Conservation (phyloP, 2,888 invertebrate species). For the Drosophila gaucha region DNA sequence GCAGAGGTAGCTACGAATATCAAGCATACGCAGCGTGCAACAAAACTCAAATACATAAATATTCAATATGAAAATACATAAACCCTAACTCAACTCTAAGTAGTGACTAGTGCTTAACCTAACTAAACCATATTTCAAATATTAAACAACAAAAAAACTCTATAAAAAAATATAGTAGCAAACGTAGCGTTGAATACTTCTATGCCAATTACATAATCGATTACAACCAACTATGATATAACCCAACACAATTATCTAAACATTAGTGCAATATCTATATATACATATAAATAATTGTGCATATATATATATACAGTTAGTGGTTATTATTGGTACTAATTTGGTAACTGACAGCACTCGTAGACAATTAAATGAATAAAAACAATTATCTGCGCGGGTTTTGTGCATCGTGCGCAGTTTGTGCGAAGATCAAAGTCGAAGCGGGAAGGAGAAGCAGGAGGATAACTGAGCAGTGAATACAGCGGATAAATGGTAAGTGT, state of each 20-base stretch:
- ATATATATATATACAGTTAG: not conserved
- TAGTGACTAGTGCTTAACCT: constrained; percentile 47
- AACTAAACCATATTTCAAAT: constrained; percentile 17
- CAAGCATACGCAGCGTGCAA: constrained; percentile 50
- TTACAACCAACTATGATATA: constrained; percentile 32
- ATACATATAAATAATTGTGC: constrained; percentile 17
- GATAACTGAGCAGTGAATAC: constrained; percentile 29
- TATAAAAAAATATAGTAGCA: constrained; percentile 11
- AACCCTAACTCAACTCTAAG: constrained; percentile 20
- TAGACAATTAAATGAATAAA: constrained; percentile 36
- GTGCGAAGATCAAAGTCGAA: not conserved
- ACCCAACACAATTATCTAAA: constrained; percentile 32
- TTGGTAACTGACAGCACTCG: constrained; percentile 54
- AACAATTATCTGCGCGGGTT: constrained; percentile 25
- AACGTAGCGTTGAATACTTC: constrained; percentile 29
- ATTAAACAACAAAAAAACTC: constrained; percentile 9
- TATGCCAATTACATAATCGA: constrained; percentile 47
- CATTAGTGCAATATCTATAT: constrained; percentile 41
- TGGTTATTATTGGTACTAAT: constrained; percentile 13
- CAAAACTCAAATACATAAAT: constrained; percentile 1
- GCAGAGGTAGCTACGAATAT: constrained; percentile 30
- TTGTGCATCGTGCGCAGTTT: constrained; percentile 29
- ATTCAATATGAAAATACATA: constrained; percentile 19
- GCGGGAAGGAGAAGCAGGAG: constrained; percentile 14
- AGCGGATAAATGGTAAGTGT: constrained; percentile 33